Percentiles rank a stretch among this genome's conserved stretches.
Evolutionary conservation across 2,113 vertebrate species (phyloP).

Genomic region (Chaetodon trifascialis): DNA sequence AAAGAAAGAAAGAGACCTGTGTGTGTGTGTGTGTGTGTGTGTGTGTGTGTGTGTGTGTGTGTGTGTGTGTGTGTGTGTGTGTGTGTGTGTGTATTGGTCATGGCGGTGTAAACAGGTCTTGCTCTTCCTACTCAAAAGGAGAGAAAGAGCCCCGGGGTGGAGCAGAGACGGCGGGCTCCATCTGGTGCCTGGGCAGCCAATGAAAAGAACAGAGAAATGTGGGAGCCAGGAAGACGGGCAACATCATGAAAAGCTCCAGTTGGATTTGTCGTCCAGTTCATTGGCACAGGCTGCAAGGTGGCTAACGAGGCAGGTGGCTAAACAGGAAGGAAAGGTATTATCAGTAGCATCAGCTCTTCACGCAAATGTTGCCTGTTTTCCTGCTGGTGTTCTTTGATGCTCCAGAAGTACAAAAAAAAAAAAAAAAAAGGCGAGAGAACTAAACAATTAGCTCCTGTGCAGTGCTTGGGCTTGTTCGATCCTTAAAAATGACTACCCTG

Average conservation of each 20-base stretch:
- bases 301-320: conserved; percentile 79
- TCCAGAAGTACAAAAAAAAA: background rate
- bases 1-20: background rate
- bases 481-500: conserved; percentile 67
- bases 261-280: conserved; percentile 71
- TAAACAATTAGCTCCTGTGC: conserved; percentile 75
- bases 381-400: conserved; percentile 30
- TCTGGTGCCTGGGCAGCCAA: conserved; percentile 80
- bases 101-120: conserved; percentile 71
- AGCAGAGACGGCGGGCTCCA: conserved; percentile 77
- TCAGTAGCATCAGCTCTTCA: conserved; percentile 26
- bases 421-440: conserved; percentile 9
- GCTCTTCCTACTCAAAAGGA: conserved; percentile 74
- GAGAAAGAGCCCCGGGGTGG: conserved; percentile 76
- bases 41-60: conserved; percentile 11
- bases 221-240: conserved; percentile 72
- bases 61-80: conserved; percentile 16
- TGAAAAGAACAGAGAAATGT: conserved; percentile 75
- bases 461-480: conserved; percentile 56
- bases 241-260: conserved; percentile 77
- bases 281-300: conserved; percentile 73
- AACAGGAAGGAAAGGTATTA: conserved; percentile 69
- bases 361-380: conserved; percentile 20
- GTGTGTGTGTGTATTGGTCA: conserved; percentile 20
- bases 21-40: conserved; percentile 3